phyloP scores from a whole-genome alignment of 2,888 invertebrate genomes.

The Electrophaes corylata region DNA sequence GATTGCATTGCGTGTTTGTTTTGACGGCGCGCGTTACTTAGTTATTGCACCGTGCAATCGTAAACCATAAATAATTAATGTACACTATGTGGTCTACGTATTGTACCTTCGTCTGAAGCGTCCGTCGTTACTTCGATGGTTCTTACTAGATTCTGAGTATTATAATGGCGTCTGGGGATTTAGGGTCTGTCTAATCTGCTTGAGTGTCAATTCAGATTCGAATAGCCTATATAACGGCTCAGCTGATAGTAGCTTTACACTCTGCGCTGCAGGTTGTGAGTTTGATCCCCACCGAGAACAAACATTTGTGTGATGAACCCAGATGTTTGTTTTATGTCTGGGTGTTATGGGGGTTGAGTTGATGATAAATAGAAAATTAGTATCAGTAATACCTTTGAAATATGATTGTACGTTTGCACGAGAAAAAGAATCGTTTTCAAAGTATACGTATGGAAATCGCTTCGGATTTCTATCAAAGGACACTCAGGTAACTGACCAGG shows the following conservation, averaged over 20 bases:
- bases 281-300: no score
- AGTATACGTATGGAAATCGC: neutral
- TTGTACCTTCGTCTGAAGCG: slow-evolving; percentile 14
- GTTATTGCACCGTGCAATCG: slow-evolving; percentile 40
- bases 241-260: no score
- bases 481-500: slow-evolving; percentile 31
- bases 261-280: no score
- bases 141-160: neutral
- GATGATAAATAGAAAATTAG: neutral
- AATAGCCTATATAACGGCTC: neutral
- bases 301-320: no score
- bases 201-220: neutral
- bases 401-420: neutral
- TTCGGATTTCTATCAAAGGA: slow-evolving; percentile 10
- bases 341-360: no score
- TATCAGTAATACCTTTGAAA: no score
- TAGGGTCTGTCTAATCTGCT: no score
- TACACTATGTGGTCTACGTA: slow-evolving; percentile 14
- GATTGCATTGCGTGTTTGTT: slow-evolving; percentile 60
- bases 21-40: slow-evolving; percentile 49
- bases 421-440: neutral
- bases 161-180: no score
- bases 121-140: neutral
- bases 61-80: slow-evolving; percentile 44
- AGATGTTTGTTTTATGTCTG: no score